Evolutionary conservation across 2,888 invertebrate genomes (phyloP), one percentile per base, ranked within the genome.

Genomic region (Ophion ellenae): DNA sequence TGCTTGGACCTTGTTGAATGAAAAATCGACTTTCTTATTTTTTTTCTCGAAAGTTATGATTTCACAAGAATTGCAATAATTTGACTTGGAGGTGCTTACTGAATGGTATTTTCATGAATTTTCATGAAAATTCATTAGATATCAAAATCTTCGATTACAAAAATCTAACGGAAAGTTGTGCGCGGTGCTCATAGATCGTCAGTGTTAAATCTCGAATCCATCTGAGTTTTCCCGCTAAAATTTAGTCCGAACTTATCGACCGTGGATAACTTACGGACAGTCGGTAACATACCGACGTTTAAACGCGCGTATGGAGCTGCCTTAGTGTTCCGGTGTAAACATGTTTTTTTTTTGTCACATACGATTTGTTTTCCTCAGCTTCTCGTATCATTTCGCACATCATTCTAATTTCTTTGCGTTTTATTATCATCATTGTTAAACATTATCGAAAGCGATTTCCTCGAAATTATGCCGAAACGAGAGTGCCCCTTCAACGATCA

Each of bases 401-500:
- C 4, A n/a, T 64, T n/a, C 6, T 66, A 0, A 20, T 76, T 64
- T 76, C 7, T 24, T 63, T 11, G 61, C n/a, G 6, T 24, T 74
- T 40, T 20, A 24, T n/a, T 28, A 63, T 20, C 9, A n/a, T 28
- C 20, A 61, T 45, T 11, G 45, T 36, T 45, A 63, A 1, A 17
- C 40, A 74, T 20, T 36, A 53, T 53, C 53, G 53, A 53, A 64
- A 64, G 14, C 7, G 20, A 24, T 9, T 24, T 61, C 61, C 4
- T 14, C 10, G 40, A 76, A 71, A 86, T 73, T 71, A 92, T 92
- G 91, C 88, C 91, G 11, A 93, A 93, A 90, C 91, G 93, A 32
- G 63, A 89, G 20, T 92, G 89, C 86, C 91, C 92, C 2, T 93
- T 92, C 71, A 91, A 91, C 0, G 89, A 89, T 24, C 87, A 93